A percentile compares a stretch with the other conserved stretches of the same genome.
Evolutionary conservation across 2,113 vertebrate species (phyloP).

Genomic region (Oreotrochilus melanogaster): DNA sequence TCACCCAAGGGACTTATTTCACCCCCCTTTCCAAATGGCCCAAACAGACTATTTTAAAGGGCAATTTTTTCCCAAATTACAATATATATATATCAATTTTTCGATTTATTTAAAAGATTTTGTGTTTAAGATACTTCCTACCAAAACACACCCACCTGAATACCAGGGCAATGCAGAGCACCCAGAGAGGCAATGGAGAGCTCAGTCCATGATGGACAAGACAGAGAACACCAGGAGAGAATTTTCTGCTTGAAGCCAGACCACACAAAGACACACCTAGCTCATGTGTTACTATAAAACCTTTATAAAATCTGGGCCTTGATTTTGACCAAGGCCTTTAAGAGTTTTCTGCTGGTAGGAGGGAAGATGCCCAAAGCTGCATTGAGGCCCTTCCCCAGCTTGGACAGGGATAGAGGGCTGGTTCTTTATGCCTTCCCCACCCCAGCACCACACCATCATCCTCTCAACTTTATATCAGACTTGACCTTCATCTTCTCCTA

Average conservation of each 20-base stretch:
- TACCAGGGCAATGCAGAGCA: not conserved
- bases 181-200: not conserved
- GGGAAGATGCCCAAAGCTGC: not conserved
- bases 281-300: not conserved
- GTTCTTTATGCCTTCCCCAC: not conserved
- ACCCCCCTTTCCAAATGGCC: not conserved
- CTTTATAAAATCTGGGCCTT: not conserved
- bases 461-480: not conserved
- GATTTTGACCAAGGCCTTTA: not conserved
- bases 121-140: not conserved
- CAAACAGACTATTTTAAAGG: not conserved
- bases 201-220: accelerated
- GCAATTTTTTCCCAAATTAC: too few species aligned
- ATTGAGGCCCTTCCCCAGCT: not conserved
- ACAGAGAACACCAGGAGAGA: not conserved
- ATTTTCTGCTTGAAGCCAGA: not conserved
- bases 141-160: not conserved
- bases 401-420: accelerated
- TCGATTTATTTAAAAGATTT: not conserved
- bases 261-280: not conserved
- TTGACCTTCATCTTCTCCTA: not conserved
- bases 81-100: too few species aligned
- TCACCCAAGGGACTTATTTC: not conserved
- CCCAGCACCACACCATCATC: not conserved
- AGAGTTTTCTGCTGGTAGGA: not conserved